Conservation (phyloP, 2,113 vertebrate genomes). For the Pituophis catenifer region DNA sequence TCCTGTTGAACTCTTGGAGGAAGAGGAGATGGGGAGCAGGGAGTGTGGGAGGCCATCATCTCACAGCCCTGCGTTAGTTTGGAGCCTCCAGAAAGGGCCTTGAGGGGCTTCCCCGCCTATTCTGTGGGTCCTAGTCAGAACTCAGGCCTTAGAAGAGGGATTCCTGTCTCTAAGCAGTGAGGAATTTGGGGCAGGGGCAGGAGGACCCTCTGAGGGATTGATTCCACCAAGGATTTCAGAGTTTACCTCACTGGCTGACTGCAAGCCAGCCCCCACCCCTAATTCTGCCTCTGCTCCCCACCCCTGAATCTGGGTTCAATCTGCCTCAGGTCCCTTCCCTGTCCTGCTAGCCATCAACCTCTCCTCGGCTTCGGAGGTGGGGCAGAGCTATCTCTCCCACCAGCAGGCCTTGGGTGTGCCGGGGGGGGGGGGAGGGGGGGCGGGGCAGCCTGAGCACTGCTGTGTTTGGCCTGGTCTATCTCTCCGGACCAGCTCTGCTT, state of each 20-base stretch:
- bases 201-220: neutral
- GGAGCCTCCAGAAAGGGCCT: neutral
- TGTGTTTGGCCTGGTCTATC: neutral
- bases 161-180: neutral
- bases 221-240: neutral
- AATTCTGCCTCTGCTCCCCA: neutral
- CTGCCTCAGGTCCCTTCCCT: neutral
- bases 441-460: neutral
- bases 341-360: neutral
- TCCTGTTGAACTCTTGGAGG: neutral
- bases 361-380: neutral
- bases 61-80: neutral
- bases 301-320: neutral
- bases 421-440: neutral
- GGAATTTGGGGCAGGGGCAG: neutral
- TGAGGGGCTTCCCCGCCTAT: neutral
- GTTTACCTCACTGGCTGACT: neutral
- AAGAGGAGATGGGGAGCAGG: neutral
- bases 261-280: neutral
- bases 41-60: neutral
- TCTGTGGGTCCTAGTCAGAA: neutral
- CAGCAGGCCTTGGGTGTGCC: neutral
- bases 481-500: neutral
- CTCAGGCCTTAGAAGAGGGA: neutral
- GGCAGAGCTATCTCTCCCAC: neutral